Evolutionary conservation across 2,888 invertebrate genomes (phyloP), one percentile per base, ranked within the genome.

Genomic region (Drosophila leonis): DNA sequence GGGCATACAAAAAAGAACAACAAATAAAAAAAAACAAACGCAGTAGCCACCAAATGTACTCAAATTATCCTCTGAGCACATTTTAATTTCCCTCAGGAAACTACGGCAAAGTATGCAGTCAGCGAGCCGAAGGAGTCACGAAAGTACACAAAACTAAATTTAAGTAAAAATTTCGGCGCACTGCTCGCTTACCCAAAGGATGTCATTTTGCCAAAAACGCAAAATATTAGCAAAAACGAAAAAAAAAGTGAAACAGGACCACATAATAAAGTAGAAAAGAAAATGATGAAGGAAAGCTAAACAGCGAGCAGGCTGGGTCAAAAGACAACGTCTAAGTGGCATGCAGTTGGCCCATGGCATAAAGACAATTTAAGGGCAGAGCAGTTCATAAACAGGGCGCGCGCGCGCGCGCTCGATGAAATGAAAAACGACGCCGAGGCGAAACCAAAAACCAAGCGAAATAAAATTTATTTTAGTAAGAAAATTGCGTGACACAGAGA

Each of bases 401-500:
- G 24, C 24, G 33, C 31, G 20, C 31, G 27, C 24, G 24, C 24
- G 24, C 24, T 72, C 73, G 80, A 78, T 82, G 78, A 73, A 77
- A 84, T 80, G 80, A 82, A 73, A 82, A 82, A 82, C 78, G 80
- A 70, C 56, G 67, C 20, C 20, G 41, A 56, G 57, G 57, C 39
- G 39, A 55, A 72, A 67, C 61, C 71, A 74, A 64, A 68, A 61
- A 61, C 64, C 71, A 44, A 78, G 66, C 71, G 71, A 82, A 80
- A 81, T 83, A 76, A 82, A 83, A 75, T 86, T 88, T 80, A 83
- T 88, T 90, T 87, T 82, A 78, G 72, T 75, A 80, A 84, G 72
- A 82, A 90, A 90, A 90, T 90, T 90, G 90, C 88, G 88, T 90
- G 90, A 84, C 84, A 83, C 81, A 74, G 15, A 13, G n/a, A 20